phyloP scores from a whole-genome alignment of 2,888 invertebrate species.

The Rotaria sp. region DNA sequence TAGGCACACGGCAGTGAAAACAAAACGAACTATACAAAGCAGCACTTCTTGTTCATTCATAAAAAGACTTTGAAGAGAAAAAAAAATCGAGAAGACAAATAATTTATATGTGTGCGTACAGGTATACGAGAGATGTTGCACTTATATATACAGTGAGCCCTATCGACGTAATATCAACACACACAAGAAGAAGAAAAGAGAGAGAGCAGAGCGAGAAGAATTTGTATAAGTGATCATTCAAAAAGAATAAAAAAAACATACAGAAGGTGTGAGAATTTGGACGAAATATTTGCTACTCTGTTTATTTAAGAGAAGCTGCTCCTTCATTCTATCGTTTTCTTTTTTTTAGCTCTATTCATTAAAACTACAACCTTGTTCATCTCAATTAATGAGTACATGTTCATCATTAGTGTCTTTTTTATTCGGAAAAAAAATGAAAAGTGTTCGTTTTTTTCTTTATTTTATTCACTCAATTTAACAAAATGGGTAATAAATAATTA shows the following conservation, averaged over 20 bases:
- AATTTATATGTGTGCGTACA: background rate
- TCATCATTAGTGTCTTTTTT: background rate
- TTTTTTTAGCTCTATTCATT: background rate
- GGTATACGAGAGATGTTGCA: background rate
- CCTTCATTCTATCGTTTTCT: background rate
- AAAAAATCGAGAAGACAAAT: background rate
- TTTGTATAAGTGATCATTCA: constrained; percentile 24
- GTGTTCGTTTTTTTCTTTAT: background rate
- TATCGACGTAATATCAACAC: constrained; percentile 15
- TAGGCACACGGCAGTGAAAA: background rate
- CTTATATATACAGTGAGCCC: background rate
- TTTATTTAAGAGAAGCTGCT: constrained; percentile 8
- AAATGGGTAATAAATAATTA: background rate
- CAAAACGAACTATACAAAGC: background rate
- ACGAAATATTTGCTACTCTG: background rate
- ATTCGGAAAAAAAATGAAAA: background rate
- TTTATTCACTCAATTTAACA: background rate
- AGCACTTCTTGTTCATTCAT: background rate
- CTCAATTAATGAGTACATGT: background rate
- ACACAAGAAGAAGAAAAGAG: background rate
- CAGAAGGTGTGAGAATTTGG: constrained; percentile 4
- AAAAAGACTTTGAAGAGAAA: background rate
- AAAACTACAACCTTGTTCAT: background rate
- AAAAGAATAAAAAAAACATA: constrained; percentile 2
- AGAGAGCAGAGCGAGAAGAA: background rate